Conservation (phyloP, 2,797 vertebrate genomes). For the Acrossocheilus fasciatus region DNA sequence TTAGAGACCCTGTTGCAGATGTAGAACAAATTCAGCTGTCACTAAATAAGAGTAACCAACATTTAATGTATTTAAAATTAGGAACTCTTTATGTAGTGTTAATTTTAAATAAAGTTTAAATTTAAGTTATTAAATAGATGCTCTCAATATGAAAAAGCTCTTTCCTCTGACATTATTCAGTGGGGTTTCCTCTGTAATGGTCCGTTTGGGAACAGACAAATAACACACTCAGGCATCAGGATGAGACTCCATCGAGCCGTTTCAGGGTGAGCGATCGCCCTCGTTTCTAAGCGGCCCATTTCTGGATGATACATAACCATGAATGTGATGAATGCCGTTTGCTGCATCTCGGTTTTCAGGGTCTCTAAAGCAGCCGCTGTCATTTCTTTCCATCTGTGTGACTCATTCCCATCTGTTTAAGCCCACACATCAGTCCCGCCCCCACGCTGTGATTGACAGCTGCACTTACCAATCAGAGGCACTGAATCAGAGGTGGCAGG, state of each 20-base stretch:
- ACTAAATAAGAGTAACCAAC: background rate
- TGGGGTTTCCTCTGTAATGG: background rate
- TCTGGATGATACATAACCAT: constrained; percentile 5
- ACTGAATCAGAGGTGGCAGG: constrained; percentile 95
- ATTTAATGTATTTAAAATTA: background rate
- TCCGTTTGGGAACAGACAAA: background rate
- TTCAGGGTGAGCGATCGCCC: constrained; percentile 15
- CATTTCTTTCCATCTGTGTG: constrained; percentile 20
- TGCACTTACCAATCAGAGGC: constrained; percentile 90
- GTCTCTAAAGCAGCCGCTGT: background rate
- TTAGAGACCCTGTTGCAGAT: background rate
- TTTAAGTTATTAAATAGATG: background rate
- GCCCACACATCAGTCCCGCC: background rate
- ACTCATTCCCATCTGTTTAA: background rate
- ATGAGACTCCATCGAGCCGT: background rate
- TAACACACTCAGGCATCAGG: background rate
- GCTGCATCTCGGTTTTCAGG: background rate
- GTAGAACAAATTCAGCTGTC: background rate
- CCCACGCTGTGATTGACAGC: constrained; percentile 72
- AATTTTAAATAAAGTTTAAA: background rate
- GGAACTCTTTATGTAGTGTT: background rate
- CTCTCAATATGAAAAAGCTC: background rate
- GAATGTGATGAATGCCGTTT: constrained; percentile 23
- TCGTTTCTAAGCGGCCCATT: background rate
- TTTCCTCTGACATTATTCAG: background rate